Conservation (phyloP, 2,113 vertebrate genomes). For the Microcebus murinus region DNA sequence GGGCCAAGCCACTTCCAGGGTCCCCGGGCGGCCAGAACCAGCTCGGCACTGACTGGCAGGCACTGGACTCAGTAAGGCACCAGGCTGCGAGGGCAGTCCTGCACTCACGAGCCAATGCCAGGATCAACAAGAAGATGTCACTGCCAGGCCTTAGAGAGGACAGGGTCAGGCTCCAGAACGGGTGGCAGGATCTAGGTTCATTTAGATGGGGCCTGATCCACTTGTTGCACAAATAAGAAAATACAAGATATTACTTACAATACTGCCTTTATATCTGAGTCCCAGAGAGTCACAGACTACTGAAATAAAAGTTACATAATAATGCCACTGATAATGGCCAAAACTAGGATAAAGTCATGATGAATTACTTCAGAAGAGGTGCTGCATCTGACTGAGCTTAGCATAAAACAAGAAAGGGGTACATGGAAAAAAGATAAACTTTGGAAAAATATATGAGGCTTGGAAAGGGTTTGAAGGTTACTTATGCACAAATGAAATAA, state of each 20-base stretch:
- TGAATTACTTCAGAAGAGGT: background rate
- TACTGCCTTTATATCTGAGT: background rate
- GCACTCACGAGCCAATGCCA: background rate
- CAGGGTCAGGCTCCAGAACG: background rate
- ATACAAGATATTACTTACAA: background rate
- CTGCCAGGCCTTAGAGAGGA: background rate
- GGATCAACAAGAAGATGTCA: background rate
- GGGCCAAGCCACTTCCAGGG: background rate
- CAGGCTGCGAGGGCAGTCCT: background rate
- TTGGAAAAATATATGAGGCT: background rate
- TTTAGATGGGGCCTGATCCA: background rate
- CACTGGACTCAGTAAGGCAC: background rate
- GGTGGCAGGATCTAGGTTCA: background rate
- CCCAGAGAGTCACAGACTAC: background rate
- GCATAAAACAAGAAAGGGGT: background rate
- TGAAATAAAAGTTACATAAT: background rate
- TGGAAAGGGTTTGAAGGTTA: background rate
- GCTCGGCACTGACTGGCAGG: background rate
- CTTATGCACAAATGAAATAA: slow-evolving; percentile 4
- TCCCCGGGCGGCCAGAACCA: background rate
- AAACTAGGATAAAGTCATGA: background rate
- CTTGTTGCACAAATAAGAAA: background rate
- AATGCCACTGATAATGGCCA: background rate
- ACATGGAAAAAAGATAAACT: background rate
- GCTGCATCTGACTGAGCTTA: background rate